These are phyloP conservation scores for Sipha flava DNA, from an alignment of 1,140 invertebrate species.

Conservation along the genomic window DNA sequence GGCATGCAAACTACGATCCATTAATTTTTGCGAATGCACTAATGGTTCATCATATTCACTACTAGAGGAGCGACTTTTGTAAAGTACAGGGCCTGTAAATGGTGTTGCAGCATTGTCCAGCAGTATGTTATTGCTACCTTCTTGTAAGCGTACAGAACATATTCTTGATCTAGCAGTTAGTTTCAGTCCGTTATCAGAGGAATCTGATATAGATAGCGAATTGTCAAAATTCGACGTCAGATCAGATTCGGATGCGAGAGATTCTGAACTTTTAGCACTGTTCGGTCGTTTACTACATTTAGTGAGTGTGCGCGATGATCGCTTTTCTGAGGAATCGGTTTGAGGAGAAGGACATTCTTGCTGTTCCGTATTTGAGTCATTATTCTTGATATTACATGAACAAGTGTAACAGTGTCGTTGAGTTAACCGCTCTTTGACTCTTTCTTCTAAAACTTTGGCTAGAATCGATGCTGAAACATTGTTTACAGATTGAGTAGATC, in stretches of 20 bases:
- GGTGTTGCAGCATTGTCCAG: conserved; percentile 55
- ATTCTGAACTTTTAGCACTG: neutral
- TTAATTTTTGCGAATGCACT: conserved; percentile 31
- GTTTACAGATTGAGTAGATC: conserved; percentile 48
- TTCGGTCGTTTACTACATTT: neutral
- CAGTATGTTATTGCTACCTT: conserved; percentile 66
- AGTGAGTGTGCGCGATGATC: neutral
- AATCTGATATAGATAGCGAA: neutral
- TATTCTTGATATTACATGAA: conserved; percentile 49
- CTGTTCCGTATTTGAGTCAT: neutral
- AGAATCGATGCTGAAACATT: conserved; percentile 85
- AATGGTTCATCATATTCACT: conserved; percentile 14
- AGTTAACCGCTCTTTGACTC: conserved; percentile 58
- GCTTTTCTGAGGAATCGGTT: neutral
- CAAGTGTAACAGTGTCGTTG: conserved; percentile 72
- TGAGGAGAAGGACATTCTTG: neutral
- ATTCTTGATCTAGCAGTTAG: conserved; percentile 54
- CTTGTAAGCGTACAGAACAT: conserved; percentile 61
- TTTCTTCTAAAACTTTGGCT: conserved; percentile 84
- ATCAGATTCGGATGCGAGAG: neutral
- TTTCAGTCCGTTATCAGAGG: conserved; percentile 34
- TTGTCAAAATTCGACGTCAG: neutral
- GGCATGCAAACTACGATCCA: neutral
- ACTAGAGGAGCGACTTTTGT: conserved; percentile 36
- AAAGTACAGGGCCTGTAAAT: conserved; percentile 37